Base-by-base conservation (phyloP, 2,888 invertebrate genomes). In the Amblyjoppa proteus region DNA sequence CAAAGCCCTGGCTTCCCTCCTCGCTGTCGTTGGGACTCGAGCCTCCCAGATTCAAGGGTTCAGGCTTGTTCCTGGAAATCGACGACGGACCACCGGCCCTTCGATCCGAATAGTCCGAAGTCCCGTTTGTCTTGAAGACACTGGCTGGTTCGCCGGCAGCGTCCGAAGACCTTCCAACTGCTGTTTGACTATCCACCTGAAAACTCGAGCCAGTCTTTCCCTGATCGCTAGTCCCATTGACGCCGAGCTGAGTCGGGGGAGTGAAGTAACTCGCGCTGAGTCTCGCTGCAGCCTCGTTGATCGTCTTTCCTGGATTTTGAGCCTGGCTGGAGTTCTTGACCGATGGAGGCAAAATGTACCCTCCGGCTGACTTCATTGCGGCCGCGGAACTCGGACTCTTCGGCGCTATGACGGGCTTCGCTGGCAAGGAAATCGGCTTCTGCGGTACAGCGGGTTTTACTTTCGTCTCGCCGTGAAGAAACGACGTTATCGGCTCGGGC, bases 361-460 rank as follows among this genome's bases (percentile, higher is more conserved):
- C 80, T 11, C 79, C 81, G 4, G 71, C 75, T 83, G 74, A 70
- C 84, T 85, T 89, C 73, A 49, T 3, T 38, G 45, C 6, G 3
- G 41, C 3, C 9, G 9, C 45, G 11, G 13, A 31, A 0, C 20
- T 20, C 1, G 45, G 38, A 68, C n/a, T 64, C 64, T 89, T 90
- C n/a, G 83, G 53, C 0, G 53, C 20, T 1, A 51, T 49, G 3
- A 53, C 53, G 1, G 88, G 84, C 51, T 89, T 88, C 0, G 87
- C 61, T 0, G 87, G 82, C 66, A 95, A 95, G 86, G 95, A 94
- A 87, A 95, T 95, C 0, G 97, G 97, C 93, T 97, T 97, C 84
- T 96, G 96, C 11, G 97, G 97, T 85, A 97, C 94, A 89, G 96
- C 96, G 0, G 97, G 97, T 90, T 96, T 96, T 28, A 95, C 94